A percentile compares a stretch with the other conserved stretches of the same genome.
These are phyloP conservation scores for Thinocorus orbignyianus DNA, from an alignment of 2,113 vertebrate genomes.

Conservation along the genomic window DNA sequence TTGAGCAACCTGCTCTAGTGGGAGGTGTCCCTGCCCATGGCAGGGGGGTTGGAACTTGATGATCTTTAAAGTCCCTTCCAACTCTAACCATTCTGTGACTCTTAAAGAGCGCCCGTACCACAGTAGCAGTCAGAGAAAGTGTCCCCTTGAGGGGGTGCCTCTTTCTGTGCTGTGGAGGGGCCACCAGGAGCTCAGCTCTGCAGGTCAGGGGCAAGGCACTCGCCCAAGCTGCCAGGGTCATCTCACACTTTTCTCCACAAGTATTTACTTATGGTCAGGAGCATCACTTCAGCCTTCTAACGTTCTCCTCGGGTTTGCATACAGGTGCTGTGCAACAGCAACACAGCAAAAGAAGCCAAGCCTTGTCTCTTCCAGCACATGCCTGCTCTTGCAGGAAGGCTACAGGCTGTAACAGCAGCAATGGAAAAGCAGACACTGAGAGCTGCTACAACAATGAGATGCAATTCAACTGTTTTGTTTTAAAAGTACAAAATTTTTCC, in stretches of 20 bases:
- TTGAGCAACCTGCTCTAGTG: no score
- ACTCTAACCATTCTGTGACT: no score
- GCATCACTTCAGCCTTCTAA: neutral
- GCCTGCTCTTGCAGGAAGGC: neutral
- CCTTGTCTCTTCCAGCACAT: neutral
- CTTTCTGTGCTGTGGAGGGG: neutral
- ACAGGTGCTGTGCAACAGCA: neutral
- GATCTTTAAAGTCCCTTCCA: no score
- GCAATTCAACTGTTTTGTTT: neutral
- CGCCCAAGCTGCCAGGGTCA: neutral
- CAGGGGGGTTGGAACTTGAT: no score
- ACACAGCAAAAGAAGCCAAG: neutral
- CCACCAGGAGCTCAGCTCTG: neutral
- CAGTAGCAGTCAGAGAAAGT: neutral
- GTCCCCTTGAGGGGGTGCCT: neutral
- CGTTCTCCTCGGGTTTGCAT: neutral
- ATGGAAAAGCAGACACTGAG: neutral
- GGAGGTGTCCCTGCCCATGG: no score
- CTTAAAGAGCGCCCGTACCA: rapidly evolving
- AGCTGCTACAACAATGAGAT: neutral
- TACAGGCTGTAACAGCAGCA: neutral
- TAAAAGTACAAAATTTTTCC: neutral
- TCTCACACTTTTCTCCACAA: neutral
- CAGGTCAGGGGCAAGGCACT: neutral
- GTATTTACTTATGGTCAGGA: neutral